Percentiles rank a stretch among this genome's conserved stretches.
Conservation (phyloP, 2,113 vertebrate species). For the Thalassarche chlororhynchos region DNA sequence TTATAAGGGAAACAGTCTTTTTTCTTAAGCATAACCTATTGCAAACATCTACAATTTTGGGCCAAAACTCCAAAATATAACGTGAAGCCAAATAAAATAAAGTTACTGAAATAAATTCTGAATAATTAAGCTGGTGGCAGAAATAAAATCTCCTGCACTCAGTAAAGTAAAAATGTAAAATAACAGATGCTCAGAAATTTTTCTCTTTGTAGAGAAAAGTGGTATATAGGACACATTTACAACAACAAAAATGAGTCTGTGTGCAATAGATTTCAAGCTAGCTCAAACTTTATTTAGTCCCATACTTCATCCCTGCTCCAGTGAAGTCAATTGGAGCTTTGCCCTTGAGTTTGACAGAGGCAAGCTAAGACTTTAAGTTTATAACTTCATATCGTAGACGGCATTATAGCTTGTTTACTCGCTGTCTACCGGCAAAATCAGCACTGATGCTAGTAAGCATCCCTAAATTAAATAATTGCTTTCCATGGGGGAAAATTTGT, state of each 20-base stretch:
- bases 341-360: background rate
- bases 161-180: background rate
- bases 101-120: background rate
- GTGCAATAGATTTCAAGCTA: background rate
- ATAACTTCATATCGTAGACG: background rate
- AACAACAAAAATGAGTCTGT: background rate
- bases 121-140: background rate
- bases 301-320: background rate
- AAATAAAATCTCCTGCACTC: background rate
- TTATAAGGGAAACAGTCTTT: background rate
- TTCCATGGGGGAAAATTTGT: background rate
- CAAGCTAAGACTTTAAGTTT: background rate
- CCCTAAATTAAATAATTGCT: background rate
- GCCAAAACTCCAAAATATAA: background rate
- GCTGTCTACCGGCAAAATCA: background rate
- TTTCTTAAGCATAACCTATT: background rate
- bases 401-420: background rate
- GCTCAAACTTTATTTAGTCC: background rate
- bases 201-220: background rate
- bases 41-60: background rate
- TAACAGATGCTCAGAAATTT: background rate
- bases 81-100: background rate
- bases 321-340: background rate
- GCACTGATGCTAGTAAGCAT: background rate
- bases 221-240: background rate